Evolutionary conservation across 2,113 vertebrate genomes (phyloP).

Genomic region (Solea solea): DNA sequence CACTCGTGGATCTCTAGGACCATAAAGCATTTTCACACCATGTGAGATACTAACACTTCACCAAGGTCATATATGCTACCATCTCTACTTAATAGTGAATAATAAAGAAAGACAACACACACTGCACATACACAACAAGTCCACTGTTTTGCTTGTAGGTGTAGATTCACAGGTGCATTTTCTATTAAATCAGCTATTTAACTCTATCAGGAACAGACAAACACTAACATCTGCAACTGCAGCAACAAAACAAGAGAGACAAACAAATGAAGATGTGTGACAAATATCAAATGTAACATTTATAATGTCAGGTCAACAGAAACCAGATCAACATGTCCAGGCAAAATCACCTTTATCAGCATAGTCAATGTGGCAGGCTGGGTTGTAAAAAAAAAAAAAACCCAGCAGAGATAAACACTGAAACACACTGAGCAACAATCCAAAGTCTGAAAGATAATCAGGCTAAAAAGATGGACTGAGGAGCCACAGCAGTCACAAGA

Average conservation of each 20-base stretch:
- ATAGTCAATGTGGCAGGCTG: not conserved
- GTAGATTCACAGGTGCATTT: too few species aligned
- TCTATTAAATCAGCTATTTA: too few species aligned
- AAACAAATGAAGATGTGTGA: too few species aligned
- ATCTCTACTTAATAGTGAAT: too few species aligned
- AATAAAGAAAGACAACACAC: too few species aligned
- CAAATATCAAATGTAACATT: not conserved
- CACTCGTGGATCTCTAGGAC: too few species aligned
- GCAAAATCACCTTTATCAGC: not conserved
- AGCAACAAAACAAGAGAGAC: not conserved
- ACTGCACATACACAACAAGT: not conserved
- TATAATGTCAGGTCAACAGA: not conserved
- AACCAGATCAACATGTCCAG: conserved; percentile 14
- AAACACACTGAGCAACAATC: conserved; percentile 25
- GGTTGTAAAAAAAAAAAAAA: not conserved
- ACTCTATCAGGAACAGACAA: not conserved
- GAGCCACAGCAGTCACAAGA: conserved; percentile 16
- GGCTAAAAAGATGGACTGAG: not conserved
- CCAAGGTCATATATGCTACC: too few species aligned
- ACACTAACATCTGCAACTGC: not conserved
- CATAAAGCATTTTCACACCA: too few species aligned
- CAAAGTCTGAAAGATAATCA: conserved; percentile 46
- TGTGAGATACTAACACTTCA: too few species aligned
- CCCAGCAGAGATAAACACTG: conserved; percentile 3
- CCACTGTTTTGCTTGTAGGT: too few species aligned